phyloP scores from a whole-genome alignment of 1,140 invertebrate genomes.

The Orchesella cincta region DNA sequence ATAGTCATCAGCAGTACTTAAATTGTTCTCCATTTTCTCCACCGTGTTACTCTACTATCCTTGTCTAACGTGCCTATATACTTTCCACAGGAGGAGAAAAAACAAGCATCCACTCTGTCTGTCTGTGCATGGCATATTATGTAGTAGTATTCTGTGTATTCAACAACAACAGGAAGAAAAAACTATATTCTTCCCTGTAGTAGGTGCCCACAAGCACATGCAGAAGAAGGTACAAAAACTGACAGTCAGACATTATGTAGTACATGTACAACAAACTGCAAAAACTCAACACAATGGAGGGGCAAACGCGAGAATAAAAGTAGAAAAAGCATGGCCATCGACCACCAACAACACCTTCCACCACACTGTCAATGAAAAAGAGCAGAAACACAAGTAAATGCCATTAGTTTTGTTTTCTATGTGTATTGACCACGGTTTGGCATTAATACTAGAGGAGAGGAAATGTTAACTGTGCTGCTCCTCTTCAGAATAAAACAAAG shows the following conservation, averaged over 20 bases:
- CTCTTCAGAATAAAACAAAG: too few relatives aligned
- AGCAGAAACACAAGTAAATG: not conserved
- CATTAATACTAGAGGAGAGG: not conserved
- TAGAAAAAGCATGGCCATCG: not conserved
- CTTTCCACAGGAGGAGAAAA: not conserved
- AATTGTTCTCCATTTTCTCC: too few relatives aligned
- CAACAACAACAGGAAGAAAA: not conserved
- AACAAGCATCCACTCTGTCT: not conserved
- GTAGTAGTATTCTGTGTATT: conserved; percentile 4
- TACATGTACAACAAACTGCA: not conserved
- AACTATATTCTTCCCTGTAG: not conserved
- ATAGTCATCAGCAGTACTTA: too few relatives aligned
- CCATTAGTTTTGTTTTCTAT: not conserved
- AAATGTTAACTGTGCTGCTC: too few relatives aligned
- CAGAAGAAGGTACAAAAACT: not conserved
- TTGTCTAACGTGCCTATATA: not conserved
- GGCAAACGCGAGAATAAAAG: not conserved
- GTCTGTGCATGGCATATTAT: not conserved
- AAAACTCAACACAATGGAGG: not conserved
- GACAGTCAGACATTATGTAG: not conserved
- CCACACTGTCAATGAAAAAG: not conserved
- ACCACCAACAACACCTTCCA: not conserved
- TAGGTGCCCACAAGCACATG: not conserved
- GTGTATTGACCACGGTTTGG: not conserved
- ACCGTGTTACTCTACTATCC: not conserved